phyloP scores from a whole-genome alignment of 2,113 vertebrate genomes.

The Alectura lathami region DNA sequence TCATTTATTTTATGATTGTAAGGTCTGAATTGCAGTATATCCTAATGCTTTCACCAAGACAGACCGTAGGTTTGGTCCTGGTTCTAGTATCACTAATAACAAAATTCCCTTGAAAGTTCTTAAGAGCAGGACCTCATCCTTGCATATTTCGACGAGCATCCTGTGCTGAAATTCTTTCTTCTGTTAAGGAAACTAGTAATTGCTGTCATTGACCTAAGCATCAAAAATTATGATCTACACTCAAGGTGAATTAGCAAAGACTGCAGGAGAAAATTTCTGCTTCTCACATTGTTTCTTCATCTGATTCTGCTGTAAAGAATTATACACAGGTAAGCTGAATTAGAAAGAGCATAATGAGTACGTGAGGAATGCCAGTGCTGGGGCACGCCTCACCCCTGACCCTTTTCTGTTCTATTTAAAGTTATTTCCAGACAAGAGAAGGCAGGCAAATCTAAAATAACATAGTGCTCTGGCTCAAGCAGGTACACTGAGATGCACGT shows the following conservation, averaged over 20 bases:
- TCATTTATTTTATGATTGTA: neutral
- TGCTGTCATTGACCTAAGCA: neutral
- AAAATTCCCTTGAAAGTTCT: neutral
- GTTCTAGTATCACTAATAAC: neutral
- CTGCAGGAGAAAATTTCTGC: neutral
- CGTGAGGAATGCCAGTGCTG: neutral
- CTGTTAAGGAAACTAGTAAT: neutral
- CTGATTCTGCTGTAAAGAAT: neutral
- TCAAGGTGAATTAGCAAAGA: conserved; percentile 18
- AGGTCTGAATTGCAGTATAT: neutral
- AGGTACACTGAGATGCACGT: neutral
- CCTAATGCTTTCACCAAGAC: neutral
- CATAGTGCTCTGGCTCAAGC: neutral
- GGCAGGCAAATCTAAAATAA: neutral
- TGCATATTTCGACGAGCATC: neutral
- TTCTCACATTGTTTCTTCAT: neutral
- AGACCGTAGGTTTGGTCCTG: neutral
- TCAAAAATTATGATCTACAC: neutral
- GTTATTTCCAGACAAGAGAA: neutral
- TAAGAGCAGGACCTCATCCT: neutral
- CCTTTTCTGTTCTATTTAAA: neutral
- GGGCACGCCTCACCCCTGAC: neutral
- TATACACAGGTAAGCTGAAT: neutral
- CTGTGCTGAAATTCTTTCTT: neutral
- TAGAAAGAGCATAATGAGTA: neutral